phyloP scores from a whole-genome alignment of 2,113 vertebrate species.

The Colinus virginianus region DNA sequence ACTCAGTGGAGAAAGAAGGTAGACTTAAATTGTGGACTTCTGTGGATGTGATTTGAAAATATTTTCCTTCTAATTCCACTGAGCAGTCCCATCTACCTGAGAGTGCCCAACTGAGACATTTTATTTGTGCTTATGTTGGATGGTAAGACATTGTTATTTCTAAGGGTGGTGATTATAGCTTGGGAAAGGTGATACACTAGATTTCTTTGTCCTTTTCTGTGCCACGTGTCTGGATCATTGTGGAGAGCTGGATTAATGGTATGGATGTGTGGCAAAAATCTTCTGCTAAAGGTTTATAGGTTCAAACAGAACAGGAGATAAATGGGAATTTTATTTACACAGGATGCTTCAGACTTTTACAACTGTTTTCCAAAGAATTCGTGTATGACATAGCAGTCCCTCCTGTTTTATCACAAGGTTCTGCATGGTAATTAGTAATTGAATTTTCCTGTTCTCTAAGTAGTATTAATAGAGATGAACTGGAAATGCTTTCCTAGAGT shows the following conservation, averaged over 20 bases:
- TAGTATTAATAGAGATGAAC: neutral
- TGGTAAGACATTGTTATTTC: neutral
- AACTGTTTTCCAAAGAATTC: neutral
- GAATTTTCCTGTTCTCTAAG: neutral
- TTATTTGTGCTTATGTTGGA: neutral
- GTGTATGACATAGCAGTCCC: neutral
- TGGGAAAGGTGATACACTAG: neutral
- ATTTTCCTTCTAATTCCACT: neutral
- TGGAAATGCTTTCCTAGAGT: neutral
- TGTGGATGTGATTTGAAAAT: neutral
- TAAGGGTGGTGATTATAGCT: neutral
- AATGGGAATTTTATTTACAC: neutral
- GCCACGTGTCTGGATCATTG: neutral
- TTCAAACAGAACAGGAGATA: neutral
- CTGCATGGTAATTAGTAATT: neutral
- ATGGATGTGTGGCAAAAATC: rapidly evolving
- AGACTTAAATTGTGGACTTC: rapidly evolving
- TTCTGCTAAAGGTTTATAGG: neutral
- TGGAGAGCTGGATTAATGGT: neutral
- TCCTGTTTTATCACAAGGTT: neutral
- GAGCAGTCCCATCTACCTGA: neutral
- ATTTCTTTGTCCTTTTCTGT: neutral
- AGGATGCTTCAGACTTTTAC: neutral
- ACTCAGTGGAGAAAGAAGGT: neutral
- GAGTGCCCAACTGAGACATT: neutral